Evolutionary conservation across 2,113 vertebrate genomes (phyloP), one percentile per base, ranked within the genome.

Genomic region (Gambusia affinis): DNA sequence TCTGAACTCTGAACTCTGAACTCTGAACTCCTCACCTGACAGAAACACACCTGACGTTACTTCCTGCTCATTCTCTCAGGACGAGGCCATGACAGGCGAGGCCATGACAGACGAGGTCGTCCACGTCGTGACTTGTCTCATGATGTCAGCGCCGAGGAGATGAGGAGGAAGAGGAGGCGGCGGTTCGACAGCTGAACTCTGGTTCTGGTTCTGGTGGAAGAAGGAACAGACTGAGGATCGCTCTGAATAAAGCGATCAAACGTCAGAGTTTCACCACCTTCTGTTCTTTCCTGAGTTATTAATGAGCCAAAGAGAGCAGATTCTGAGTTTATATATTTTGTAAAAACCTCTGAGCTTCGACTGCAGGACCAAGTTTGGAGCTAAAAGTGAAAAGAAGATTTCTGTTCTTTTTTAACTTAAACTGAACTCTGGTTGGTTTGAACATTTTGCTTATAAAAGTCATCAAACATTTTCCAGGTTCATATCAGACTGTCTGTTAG

Each of bases 151-250:
- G 68, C 67, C 0, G 92, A 94, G 35, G 93, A 94, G 11, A 12
- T 94, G 51, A 79, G 94, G 33, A 66, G 29, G 64, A 83, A 83
- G 57, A 90, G 93, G 51, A 86, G 94, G 61, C 88, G 83, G 78
- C 88, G 86, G 64, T 94, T 94, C 66, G 88, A 91, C 77, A 80
- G 68, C 60, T 92, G 79, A 91, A 1, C 47, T n/a, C 19, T 27
- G 35, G 29, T 2, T 30, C 29, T 30, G 29, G 51, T 57, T 57
- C 10, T n/a, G 22, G 51, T 24, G 51, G 22, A 19, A n/a, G 29
- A 1, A 6, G 29, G 22, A 8, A n/a, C 19, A 24, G 19, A 10
- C 51, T 8, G 7, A 54, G 51, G 51, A 57, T n/a, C 8, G 51
- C 7, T 17, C 51, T 57, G 51, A 57, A 24, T 57, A 57, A 22